A percentile compares a stretch with the other conserved stretches of the same genome.
Conservation (phyloP, 2,113 vertebrate species). For the Lepus europaeus region DNA sequence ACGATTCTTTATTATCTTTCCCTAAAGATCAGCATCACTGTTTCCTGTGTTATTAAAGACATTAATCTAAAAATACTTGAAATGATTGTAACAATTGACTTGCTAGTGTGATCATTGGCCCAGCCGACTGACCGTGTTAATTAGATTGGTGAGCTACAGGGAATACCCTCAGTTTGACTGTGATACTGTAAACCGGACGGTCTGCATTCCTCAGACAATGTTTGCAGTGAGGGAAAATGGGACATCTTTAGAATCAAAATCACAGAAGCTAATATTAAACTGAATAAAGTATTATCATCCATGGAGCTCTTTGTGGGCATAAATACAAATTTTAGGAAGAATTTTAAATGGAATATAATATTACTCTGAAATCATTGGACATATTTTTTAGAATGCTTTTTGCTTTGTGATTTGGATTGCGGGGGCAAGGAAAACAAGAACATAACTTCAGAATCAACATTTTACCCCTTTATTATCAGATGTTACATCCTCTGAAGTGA, state of each 20-base stretch:
- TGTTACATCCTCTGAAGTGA: background rate
- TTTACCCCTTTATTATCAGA: background rate
- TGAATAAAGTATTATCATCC: slow-evolving; percentile 7
- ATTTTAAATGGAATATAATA: background rate
- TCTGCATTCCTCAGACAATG: background rate
- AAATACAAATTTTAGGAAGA: background rate
- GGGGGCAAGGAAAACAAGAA: background rate
- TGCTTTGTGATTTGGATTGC: background rate
- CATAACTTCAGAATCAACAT: background rate
- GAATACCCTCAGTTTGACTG: slow-evolving; percentile 43
- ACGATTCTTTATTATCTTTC: slow-evolving; percentile 68
- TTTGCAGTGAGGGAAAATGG: background rate
- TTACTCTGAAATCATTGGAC: background rate
- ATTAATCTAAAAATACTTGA: slow-evolving; percentile 76
- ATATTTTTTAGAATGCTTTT: background rate
- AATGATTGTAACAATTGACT: slow-evolving; percentile 63
- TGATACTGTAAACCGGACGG: background rate
- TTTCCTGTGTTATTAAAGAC: slow-evolving; percentile 69
- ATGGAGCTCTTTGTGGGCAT: background rate
- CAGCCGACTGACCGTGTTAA: slow-evolving; percentile 75
- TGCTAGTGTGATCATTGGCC: slow-evolving; percentile 45
- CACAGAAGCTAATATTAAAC: background rate
- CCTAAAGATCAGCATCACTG: slow-evolving; percentile 59
- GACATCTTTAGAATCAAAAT: background rate
- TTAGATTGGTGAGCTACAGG: slow-evolving; percentile 69